Base-by-base conservation (phyloP, 35 echinoderm and acorn worm genomes). In the Anneissia japonica region DNA sequence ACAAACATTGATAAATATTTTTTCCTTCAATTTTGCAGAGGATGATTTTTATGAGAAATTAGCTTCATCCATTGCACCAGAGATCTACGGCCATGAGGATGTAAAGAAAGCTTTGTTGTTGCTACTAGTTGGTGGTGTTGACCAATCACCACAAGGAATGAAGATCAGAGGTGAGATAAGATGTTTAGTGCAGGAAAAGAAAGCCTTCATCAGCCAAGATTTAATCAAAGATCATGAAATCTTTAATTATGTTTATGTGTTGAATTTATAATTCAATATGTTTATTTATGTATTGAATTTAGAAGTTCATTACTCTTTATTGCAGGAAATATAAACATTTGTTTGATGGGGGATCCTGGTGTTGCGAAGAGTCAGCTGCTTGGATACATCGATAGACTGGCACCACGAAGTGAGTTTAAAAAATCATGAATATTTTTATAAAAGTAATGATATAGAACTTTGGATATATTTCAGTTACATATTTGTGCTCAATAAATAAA, bases 31-130 rank as follows among this genome's bases (percentile, higher is more conserved):
- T 28, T 45, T 86, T 37, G 76, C 87, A 99, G 96, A 99, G 96
- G 96, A 99, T 73, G 96, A 99, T 46, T 99, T 99, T n/a, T 99
- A 99, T 76, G 96, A 99, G 85, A 99, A 99, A 77, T 81, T 99
- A 17, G 96, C 96, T 7, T 76, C 86, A 2, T 99, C 96, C 80
- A 99, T 99, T 34, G 96, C 96, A 19, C 96, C 96, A n/a, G 96
- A 99, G 76, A 99, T 99, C 46, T 99, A 99, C 30, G 96, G 96
- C 37, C 89, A 91, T 74, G 96, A 99, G 23, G 96, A 99, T 73
- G 92, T 99, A 11, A 99, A 99, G 87, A 99, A 99, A 79, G 96
- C 96, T 0, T 83, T 99, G 0, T 84, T 99, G 72, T 75, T 99
- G 23, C 83, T 99, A 84, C 78, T 99, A 35, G 96, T 99, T 26